Evolutionary conservation across 2,113 vertebrate species (phyloP), one percentile per base, ranked within the genome.

Genomic region (Archocentrus centrarchus): DNA sequence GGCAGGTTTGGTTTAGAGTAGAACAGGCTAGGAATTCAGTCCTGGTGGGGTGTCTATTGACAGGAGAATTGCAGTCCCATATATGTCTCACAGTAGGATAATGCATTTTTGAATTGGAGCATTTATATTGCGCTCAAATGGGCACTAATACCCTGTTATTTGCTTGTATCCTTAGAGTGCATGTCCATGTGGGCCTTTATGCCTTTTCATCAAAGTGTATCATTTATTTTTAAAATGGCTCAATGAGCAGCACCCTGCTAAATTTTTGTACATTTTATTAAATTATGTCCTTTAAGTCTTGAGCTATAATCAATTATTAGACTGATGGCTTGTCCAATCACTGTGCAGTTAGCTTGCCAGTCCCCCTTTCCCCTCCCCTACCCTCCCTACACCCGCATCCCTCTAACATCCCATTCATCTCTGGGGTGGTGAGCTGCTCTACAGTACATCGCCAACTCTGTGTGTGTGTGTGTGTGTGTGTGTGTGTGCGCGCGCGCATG

Each of bases 331-430:
- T 22, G 9, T 75, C 85, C 66, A 82, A 32, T 82, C 70, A 59
- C 68, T 37, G 75, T 3, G 2, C 64, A 70, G 44, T 79, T 44
- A 24, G 14, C 27, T 75, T 58, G 66, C 68, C 32, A 41, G 41
- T 70, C 13, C 22, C 63, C 39, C 63, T 11, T 3, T 66, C 50
- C 9, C 32, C 32, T 22, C 39, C 22, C 17, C 27, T 4, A 6
- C 22, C 59, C 20, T 20, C 24, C 13, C 22, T 63, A 58, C 77
- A 79, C 75, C 18, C 32, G 7, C 27, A 24, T 87, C 78, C 58
- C 70, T 84, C 61, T 73, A 59, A 82, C 10, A 4, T 87, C 66
- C 83, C 77, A 83, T 89, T 93, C 82, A 90, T 89, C 86, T 83
- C 76, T 83, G 50, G 37, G 80, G 44, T 87, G 64, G 57, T 68